Evolutionary conservation across 2,113 vertebrate species (phyloP), one percentile per base, ranked within the genome.

Genomic region (Aegotheles bennettii): DNA sequence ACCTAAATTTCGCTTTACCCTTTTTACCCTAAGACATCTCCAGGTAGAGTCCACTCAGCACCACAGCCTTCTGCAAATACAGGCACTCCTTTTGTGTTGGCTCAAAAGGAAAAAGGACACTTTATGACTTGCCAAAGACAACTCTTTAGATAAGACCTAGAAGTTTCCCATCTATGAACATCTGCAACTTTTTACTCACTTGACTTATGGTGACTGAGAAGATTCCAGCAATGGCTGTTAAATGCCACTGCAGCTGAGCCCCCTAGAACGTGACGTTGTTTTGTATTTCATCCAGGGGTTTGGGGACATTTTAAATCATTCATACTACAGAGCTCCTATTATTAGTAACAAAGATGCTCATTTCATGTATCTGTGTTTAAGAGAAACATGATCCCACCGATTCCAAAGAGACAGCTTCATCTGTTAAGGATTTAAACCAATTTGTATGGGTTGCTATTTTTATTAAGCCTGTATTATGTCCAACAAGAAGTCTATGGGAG

Each of bases 391-490:
- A 95, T 83, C 82, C 79, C 51, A 90, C 56, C 64, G 71, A 84
- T 75, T 96, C 64, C 61, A 84, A 82, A 83, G 47, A 93, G 76
- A 90, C 57, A 92, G 56, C 36, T 95, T 92, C 76, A 90, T 92
- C 84, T 95, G 56, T 70, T 90, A 76, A 82, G 63, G 84, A 67
- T 65, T 84, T 76, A 78, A 86, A 71, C 33, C 45, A 68, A 79
- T 94, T 90, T 95, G 56, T 71, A 87, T 1, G 3, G 77, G 75
- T 89, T 51, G 40, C 69, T 92, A 53, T 87, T 95, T 94, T 93
- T 93, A 93, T 86, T 94, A 92, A 93, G 56, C 56, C 45, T 65
- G 61, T 48, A 64, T 63, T 78, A 71, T n/a, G 56, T 77, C 75
- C 80, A 79, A 63, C 33, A 77, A 84, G n/a, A 88, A 85, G 42